phyloP scores from a whole-genome alignment of 2,797 vertebrate genomes.

The Siniperca scherzeri region DNA sequence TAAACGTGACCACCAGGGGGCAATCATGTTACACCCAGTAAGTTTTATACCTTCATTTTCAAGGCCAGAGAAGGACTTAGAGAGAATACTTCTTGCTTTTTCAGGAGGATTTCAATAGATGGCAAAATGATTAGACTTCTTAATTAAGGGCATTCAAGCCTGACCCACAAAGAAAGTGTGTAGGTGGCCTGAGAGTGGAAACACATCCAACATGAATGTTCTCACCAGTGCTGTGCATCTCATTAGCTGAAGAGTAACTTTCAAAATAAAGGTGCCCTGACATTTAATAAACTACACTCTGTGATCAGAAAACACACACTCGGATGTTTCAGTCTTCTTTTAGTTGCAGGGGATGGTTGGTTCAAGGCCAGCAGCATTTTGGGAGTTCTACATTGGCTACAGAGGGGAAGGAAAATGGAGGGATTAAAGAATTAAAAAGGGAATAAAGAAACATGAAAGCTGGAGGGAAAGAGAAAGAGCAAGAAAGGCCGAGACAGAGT shows the following conservation, averaged over 20 bases:
- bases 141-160: slow-evolving; percentile 48
- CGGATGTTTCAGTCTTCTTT: background rate
- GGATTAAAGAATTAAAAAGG: background rate
- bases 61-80: slow-evolving; percentile 29
- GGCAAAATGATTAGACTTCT: slow-evolving; percentile 36
- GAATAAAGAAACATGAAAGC: slow-evolving; percentile 1
- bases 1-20: slow-evolving; percentile 60
- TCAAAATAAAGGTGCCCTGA: slow-evolving; percentile 14
- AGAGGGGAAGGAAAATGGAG: background rate
- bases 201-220: slow-evolving; percentile 4
- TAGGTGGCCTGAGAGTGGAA: slow-evolving; percentile 13
- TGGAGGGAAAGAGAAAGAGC: slow-evolving; percentile 14
- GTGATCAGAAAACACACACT: background rate
- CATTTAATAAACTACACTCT: background rate
- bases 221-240: background rate
- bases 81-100: slow-evolving; percentile 13
- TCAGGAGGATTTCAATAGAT: slow-evolving; percentile 40
- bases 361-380: background rate
- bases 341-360: background rate
- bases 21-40: slow-evolving; percentile 32
- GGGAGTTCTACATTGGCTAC: background rate
- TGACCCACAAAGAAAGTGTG: slow-evolving; percentile 17
- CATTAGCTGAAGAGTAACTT: slow-evolving; percentile 8
- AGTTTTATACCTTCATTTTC: background rate
- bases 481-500: slow-evolving; percentile 32